Base-by-base conservation (phyloP, 2,113 vertebrate species). In the Polypterus senegalus region DNA sequence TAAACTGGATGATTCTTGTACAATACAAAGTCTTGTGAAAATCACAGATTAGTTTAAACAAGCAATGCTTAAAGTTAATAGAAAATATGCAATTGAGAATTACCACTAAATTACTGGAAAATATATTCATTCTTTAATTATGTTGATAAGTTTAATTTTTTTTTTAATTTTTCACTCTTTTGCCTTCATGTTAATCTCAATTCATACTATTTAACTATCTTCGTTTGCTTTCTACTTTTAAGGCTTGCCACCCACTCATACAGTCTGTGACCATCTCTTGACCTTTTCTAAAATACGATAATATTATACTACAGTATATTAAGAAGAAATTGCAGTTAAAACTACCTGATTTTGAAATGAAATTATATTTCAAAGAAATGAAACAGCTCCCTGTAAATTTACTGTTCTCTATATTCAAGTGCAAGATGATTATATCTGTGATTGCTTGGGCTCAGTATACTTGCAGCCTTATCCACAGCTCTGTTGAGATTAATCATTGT, bases 401-500 rank as follows among this genome's bases (percentile, higher is more conserved):
- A 66, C 70, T 62, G 57, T 71, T 69, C 71, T 68, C 66, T 75
- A 74, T 79, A 81, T 81, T 81, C 71, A 70, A 77, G 74, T 67
- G 76, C 75, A 81, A 82, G 52, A 53, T 74, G 83, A 88, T 89
- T 89, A 86, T 76, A 73, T 70, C 78, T 77, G 74, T 83, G 79
- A 86, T 87, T 89, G 82, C 80, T 62, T 76, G 75, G 70, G 78
- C 59, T 74, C 76, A 86, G 89, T 91, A 85, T 90, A 72, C 67
- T 54, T 66, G 70, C 80, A 84, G 81, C 83, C 83, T 80, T 85
- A 84, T 84, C 74, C 73, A 81, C 79, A 79, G 86, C 78, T 85
- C 81, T 88, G 79, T 81, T 78, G 81, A 88, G 87, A 86, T 78
- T 79, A 88, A 83, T 94, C 82, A 92, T 93, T 93, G 89, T 92